Base-by-base conservation (phyloP, 2,888 invertebrate species). In the Ceraclea dissimilis region DNA sequence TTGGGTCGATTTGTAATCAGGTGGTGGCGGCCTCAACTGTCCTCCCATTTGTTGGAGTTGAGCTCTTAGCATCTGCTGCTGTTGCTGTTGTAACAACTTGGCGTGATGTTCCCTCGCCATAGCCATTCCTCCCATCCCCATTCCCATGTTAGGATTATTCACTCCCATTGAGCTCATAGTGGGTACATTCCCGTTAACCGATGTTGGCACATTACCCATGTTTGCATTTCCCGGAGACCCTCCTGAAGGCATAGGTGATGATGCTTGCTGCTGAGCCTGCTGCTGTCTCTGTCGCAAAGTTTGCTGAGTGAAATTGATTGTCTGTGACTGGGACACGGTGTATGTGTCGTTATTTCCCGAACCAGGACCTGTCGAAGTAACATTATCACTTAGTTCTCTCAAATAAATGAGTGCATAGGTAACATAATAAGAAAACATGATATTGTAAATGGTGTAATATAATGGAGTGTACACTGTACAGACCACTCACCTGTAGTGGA, bases 221-320 rank as follows among this genome's bases (percentile, higher is more conserved):
- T 39, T 22, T 13, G 18, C 31, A 16, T 49, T 34, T 48, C 57
- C 59, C 31, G 58, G 60, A 33, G 60, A 56, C 19, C 58, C 58
- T 13, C 47, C 52, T 10, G 53, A 46, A 31, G 56, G 49, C 50
- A 56, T 51, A 8, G 58, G 57, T 5, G 61, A 59, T 2, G 61
- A 51, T 13, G 57, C 54, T 43, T 52, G 55, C 5, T 51, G 68
- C 49, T 68, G 66, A 51, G 69, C 65, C 49, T 62, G 65, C 51
- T 68, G 64, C 44, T 72, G 70, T 49, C 85, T 74, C 65, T 82
- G 78, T 55, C 84, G 76, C 70, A 86, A 73, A 43, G 75, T 78
- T 67, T 86, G 87, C 68, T 89, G 89, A 21, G 86, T 85, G 71
- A 90, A 90, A 75, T 88, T 91, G 69, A 91, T 89, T 62, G 89